Base-by-base conservation (phyloP, 1,140 invertebrate genomes). In the Rhopalosiphum padi region DNA sequence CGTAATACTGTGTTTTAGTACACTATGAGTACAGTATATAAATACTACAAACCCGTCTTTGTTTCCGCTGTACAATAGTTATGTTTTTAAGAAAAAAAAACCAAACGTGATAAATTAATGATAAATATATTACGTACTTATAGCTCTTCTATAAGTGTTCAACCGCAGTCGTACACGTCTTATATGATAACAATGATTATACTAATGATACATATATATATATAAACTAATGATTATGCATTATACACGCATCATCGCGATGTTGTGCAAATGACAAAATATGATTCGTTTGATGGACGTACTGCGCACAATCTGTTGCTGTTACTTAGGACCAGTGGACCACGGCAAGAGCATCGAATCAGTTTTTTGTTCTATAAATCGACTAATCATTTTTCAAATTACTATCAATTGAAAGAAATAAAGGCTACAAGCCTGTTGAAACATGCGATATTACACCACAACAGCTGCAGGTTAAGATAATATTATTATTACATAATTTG, bases 51-150 rank as follows among this genome's bases (percentile, higher is more conserved):
- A n/a, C 15, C 60, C 60, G 5, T 77, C 15, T 77, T 18, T 35
- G n/a, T 77, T 18, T 30, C n/a, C 60, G 3, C 60, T 53, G n/a
- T 30, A n/a, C 60, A n/a, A 77, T 77, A 18, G 55, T 77, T 21
- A 77, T 18, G 60, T 77, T 77, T 21, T n/a, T 0, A 68, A 68
- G 30, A 30, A 60, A 30, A 30, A n/a, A 68, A 68, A 30, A n/a
- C 60, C 15, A 82, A 82, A 82, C 77, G 68, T 35, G 68, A 77
- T 77, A 68, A 68, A 77, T 77, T n/a, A 68, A n/a, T 68, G 53
- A 55, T 55, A 41, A 41, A 7, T 21, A 35, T 35, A 77, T 0
- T 77, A 55, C 53, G 23, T 60, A 60, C 25, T 23, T 30, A 68
- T 30, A 15, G 1, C 60, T 68, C 30, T 68, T 4, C 60, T 30